Conservation (phyloP, 2,888 invertebrate species). For the Cantharis flavilabris region DNA sequence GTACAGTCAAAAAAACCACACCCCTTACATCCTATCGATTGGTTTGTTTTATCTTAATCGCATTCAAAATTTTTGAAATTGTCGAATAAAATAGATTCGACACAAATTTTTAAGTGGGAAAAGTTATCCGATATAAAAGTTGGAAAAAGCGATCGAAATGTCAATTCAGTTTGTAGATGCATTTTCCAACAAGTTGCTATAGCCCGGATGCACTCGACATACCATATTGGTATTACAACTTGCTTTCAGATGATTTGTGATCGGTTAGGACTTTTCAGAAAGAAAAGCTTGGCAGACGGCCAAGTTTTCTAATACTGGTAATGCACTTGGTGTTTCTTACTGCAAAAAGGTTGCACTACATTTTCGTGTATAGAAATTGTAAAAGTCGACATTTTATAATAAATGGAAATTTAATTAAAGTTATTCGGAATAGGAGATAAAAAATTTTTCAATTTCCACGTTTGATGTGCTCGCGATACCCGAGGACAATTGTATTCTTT, state of each 20-base stretch:
- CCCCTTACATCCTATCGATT: neutral
- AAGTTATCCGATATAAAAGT: neutral
- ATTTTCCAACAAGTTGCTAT: slow-evolving; percentile 21
- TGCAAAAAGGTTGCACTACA: neutral
- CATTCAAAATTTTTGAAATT: neutral
- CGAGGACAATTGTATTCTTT: neutral
- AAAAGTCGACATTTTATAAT: neutral
- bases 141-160: slow-evolving; percentile 4
- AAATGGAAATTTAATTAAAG: neutral
- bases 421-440: neutral
- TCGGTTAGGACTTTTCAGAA: slow-evolving; percentile 17
- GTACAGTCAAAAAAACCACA: neutral
- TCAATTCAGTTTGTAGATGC: slow-evolving; percentile 11
- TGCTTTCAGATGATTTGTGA: slow-evolving; percentile 24
- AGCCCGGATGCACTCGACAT: slow-evolving; percentile 20
- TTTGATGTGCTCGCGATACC: neutral
- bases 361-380: neutral
- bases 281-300: slow-evolving; percentile 11
- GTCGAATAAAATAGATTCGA: neutral
- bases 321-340: slow-evolving; percentile 3
- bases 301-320: slow-evolving; percentile 20
- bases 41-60: neutral
- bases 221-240: slow-evolving; percentile 21
- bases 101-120: neutral
- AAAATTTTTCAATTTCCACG: neutral